Evolutionary conservation across 2,113 vertebrate genomes (phyloP).

Genomic region (Eonycteris spelaea): DNA sequence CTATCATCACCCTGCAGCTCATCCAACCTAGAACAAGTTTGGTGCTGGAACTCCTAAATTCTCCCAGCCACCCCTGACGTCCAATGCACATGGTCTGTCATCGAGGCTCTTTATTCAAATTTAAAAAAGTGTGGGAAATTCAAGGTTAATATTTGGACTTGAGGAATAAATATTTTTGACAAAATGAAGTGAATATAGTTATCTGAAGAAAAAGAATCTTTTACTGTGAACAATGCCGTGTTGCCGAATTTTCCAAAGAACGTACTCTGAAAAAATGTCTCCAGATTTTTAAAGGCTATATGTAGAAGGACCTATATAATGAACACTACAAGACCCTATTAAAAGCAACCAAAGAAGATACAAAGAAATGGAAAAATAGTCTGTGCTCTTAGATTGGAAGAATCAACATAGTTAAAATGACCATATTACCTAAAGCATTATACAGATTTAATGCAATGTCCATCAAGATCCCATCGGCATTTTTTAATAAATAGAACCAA

Average conservation of each 20-base stretch:
- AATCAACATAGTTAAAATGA: too few species aligned
- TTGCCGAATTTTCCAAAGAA: background rate
- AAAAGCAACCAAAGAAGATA: too few species aligned
- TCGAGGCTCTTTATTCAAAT: background rate
- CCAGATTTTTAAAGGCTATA: background rate
- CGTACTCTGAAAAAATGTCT: background rate
- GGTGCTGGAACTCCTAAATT: background rate
- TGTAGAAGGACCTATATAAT: too few species aligned
- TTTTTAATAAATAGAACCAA: too few species aligned
- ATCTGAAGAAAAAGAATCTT: background rate
- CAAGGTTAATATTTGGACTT: background rate
- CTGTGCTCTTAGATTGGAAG: too few species aligned
- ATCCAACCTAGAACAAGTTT: background rate
- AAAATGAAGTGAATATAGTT: background rate
- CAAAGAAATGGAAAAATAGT: too few species aligned
- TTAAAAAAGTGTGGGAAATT: background rate
- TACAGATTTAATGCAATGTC: too few species aligned
- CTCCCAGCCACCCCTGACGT: background rate
- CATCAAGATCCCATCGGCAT: too few species aligned
- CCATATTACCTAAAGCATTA: too few species aligned
- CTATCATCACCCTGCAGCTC: background rate
- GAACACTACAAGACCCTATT: too few species aligned
- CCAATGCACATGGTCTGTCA: background rate
- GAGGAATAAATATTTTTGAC: background rate
- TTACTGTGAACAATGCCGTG: background rate